Evolutionary conservation across 2,888 invertebrate genomes (phyloP).

Genomic region (Pterostichus niger): DNA sequence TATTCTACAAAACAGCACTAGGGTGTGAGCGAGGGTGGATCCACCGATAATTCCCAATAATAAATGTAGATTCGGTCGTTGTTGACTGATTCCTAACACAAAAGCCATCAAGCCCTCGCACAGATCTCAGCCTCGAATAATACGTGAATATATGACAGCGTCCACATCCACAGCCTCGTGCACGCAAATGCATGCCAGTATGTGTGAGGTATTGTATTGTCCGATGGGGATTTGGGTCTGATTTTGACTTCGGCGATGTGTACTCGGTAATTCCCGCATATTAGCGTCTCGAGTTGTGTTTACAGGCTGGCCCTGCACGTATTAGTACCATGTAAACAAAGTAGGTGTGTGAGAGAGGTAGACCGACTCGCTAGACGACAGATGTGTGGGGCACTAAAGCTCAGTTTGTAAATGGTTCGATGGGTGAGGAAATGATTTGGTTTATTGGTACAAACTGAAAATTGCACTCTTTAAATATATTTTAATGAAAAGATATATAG

Average conservation of each 20-base stretch:
- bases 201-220: neutral
- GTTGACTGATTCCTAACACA: conserved; percentile 33
- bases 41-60: conserved; percentile 35
- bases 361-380: neutral
- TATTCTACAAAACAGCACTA: too few species aligned
- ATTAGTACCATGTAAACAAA: conserved; percentile 52
- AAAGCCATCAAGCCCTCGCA: neutral
- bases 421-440: too few species aligned
- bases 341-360: conserved; percentile 10
- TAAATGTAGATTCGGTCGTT: conserved; percentile 10
- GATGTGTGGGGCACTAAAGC: neutral
- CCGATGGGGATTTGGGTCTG: conserved; percentile 29
- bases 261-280: conserved; percentile 52
- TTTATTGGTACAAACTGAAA: too few species aligned
- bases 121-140: conserved; percentile 1
- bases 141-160: conserved; percentile 14
- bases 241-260: conserved; percentile 45
- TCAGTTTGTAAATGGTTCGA: neutral
- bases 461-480: too few species aligned
- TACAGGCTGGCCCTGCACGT: conserved; percentile 17
- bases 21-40: too few species aligned
- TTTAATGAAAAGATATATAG: too few species aligned
- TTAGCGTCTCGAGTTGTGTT: conserved; percentile 53
- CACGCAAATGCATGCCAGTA: neutral
- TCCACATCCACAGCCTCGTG: neutral